Percentiles rank a stretch among this genome's conserved stretches.
Evolutionary conservation across 2,113 vertebrate genomes (phyloP).

Genomic region (Acanthochromis polyacanthus): DNA sequence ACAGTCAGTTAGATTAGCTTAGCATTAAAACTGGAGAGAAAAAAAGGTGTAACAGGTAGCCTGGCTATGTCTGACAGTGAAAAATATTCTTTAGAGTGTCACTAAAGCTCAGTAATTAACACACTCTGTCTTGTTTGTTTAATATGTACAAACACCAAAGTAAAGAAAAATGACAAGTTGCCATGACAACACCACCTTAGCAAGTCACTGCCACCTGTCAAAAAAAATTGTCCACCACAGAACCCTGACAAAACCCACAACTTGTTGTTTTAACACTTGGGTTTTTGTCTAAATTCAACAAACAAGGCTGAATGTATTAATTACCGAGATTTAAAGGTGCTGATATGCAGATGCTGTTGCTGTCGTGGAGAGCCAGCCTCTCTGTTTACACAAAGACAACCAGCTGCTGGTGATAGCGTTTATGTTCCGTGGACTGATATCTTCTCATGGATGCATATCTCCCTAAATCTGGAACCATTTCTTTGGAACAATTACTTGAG

Average conservation of each 20-base stretch:
- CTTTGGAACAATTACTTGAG: background rate
- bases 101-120: background rate
- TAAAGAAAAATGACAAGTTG: background rate
- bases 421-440: too few species aligned
- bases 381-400: too few species aligned
- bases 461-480: background rate
- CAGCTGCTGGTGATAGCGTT: too few species aligned
- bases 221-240: background rate
- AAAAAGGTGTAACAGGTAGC: too few species aligned
- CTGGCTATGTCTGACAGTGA: too few species aligned
- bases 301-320: background rate
- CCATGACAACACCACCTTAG: background rate
- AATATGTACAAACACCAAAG: background rate
- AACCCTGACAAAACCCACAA: background rate
- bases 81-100: background rate
- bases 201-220: background rate
- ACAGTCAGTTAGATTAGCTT: accelerated
- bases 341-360: accelerated
- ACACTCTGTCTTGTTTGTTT: background rate
- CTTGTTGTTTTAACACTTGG: background rate
- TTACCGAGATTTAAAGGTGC: background rate
- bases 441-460: background rate
- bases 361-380: too few species aligned
- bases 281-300: background rate
- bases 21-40: background rate